These are phyloP conservation scores for Chiloscyllium punctatum DNA, from an alignment of 2,797 vertebrate species.

Conservation along the genomic window DNA sequence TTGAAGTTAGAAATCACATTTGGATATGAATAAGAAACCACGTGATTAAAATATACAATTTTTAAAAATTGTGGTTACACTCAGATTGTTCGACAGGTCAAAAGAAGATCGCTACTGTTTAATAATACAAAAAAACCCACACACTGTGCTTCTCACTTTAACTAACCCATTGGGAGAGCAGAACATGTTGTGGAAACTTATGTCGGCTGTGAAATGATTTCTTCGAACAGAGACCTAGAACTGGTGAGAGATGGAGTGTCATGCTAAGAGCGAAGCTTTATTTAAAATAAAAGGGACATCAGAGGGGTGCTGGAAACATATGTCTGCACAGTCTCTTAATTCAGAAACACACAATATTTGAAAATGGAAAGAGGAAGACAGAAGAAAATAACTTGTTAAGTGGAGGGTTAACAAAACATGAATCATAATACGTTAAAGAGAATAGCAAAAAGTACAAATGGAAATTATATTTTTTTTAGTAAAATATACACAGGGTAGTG, in stretches of 20 bases:
- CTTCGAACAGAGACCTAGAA: neutral
- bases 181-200: neutral
- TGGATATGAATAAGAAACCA: neutral
- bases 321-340: neutral
- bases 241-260: neutral
- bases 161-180: neutral
- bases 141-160: neutral
- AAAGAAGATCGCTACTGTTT: neutral
- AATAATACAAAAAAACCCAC: neutral
- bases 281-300: neutral
- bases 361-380: neutral
- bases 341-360: neutral
- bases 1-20: neutral
- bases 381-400: neutral
- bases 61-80: neutral
- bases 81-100: neutral
- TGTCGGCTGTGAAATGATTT: neutral
- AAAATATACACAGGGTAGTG: slow-evolving; percentile 3
- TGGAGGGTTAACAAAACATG: neutral
- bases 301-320: neutral
- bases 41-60: neutral
- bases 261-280: neutral
- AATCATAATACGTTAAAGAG: neutral
- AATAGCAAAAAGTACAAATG: neutral
- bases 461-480: neutral